Conservation (phyloP, 2,113 vertebrate species). For the Paracanthobrama guichenoti region DNA sequence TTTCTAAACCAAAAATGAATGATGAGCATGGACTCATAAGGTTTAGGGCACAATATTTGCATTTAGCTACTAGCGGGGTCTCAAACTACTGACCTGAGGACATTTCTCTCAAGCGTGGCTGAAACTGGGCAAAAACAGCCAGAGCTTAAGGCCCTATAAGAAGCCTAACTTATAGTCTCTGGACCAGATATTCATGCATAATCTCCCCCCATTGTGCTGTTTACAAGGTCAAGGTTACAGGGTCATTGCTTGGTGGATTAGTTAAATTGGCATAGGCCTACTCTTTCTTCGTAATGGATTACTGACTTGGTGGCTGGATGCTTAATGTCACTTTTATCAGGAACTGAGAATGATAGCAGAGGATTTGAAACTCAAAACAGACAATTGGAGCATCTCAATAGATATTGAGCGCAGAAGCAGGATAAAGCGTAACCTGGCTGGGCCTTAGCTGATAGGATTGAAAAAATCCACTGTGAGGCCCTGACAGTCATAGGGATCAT, state of each 20-base stretch:
- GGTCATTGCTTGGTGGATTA: conserved; percentile 72
- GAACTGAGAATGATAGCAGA: conserved; percentile 66
- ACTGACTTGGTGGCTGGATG: conserved; percentile 69
- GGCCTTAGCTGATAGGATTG: conserved; percentile 72
- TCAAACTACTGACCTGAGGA: conserved; percentile 49
- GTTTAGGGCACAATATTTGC: conserved; percentile 55
- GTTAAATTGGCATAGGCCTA: conserved; percentile 70
- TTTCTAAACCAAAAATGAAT: conserved; percentile 67
- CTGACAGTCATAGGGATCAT: conserved; percentile 77
- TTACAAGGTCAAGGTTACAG: conserved; percentile 78
- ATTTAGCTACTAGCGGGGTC: conserved; percentile 55
- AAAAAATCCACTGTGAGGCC: conserved; percentile 67
- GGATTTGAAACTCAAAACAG: conserved; percentile 68
- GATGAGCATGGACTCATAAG: conserved; percentile 52
- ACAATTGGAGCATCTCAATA: conserved; percentile 71
- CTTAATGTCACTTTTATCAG: conserved; percentile 75
- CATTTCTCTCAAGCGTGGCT: conserved; percentile 65
- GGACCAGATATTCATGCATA: conserved; percentile 65
- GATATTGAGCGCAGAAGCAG: conserved; percentile 67
- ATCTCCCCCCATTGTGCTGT: conserved; percentile 66
- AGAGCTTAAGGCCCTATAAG: conserved; percentile 57
- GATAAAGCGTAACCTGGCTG: conserved; percentile 76
- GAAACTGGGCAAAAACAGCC: conserved; percentile 65
- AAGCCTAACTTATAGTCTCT: conserved; percentile 60
- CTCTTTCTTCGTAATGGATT: conserved; percentile 72